Evolutionary conservation across 2,113 vertebrate species (phyloP), one percentile per base, ranked within the genome.

Genomic region (Forbesichthys papilliferus): DNA sequence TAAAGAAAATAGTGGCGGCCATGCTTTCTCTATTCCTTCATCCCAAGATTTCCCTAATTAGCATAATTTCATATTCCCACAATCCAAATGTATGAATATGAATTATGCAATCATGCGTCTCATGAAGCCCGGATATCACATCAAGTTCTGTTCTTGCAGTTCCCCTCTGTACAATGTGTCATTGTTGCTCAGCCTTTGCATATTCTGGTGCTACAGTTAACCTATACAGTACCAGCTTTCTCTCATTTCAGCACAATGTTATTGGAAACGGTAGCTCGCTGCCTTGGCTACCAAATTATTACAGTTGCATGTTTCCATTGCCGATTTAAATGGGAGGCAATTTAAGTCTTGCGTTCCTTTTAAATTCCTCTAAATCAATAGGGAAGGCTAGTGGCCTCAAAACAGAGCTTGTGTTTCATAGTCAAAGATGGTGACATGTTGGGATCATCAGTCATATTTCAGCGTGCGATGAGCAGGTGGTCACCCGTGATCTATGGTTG

Each of bases 241-340:
- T 71, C n/a, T 56, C 52, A 49, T 46, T 34, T 34, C 63, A 33
- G 51, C 53, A 36, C 61, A 63, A 27, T 83, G 84, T 86, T 87
- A 63, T 78, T 70, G 78, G 78, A 88, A 88, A 89, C 82, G 63
- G 76, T 78, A 82, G 71, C 73, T 72, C 55, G 65, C 81, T 71
- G 78, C 79, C 81, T 85, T 84, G 82, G 79, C 85, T 78, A 82
- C 76, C 71, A 84, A 75, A 84, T 80, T 74, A 71, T 27, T 57
- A 69, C 56, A 18, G 34, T 77, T 69, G 64, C 64, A 67, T 81
- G 71, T 76, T 84, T 74, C 82, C 73, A 75, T 48, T 65, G 48
- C 65, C 66, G 58, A 60, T 78, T 54, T 69, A 76, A 79, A 79
- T 77, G 66, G 60, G 51, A 79, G 58, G 71, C 56, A 34, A 63